Base-by-base conservation (phyloP, 2,888 invertebrate species). In the Apotomis capreana region DNA sequence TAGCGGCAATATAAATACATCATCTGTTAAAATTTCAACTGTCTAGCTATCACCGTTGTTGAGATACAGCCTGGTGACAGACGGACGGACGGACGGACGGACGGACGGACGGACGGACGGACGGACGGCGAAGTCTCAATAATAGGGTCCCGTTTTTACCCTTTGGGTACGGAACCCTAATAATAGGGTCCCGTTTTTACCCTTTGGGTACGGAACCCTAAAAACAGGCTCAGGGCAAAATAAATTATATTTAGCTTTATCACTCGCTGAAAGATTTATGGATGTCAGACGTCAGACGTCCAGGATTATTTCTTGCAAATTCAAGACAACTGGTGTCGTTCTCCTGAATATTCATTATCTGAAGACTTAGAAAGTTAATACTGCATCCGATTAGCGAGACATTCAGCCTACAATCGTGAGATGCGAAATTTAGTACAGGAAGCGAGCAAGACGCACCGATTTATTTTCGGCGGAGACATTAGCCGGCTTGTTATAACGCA, bases 321-420 rank as follows among this genome's bases (percentile, higher is more conserved):
- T 87, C 82, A 81, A 84, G 84, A 87, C 85, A 84, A 85, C 83
- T 81, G 84, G 84, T 87, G 87, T 87, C 86, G 84, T 82, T 84
- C 74, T 78, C 78, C 77, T 89, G 90, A 89, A 91, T 90, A 91
- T 90, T 90, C 89, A 90, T 87, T 81, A 87, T 81, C 77, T 80
- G 76, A 73, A 76, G 78, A 82, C 59, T 69, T 62, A 69, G 67
- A 78, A 79, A 84, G 83, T 84, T 85, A 83, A 85, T 85, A 83
- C 83, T 82, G 81, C 80, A 84, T 83, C 80, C 81, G 84, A 82
- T 84, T 84, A 83, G 81, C 80, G 81, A 77, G 80, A 81, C 81
- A 81, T 83, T 84, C 80, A 80, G 79, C 74, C 74, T 74, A 67
- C 62, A 72, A 52, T 63, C 63, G 10, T 55, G 46, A 63, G 59